Evolutionary conservation across 2,113 vertebrate genomes (phyloP).

Genomic region (Entomyzon cyanotis): DNA sequence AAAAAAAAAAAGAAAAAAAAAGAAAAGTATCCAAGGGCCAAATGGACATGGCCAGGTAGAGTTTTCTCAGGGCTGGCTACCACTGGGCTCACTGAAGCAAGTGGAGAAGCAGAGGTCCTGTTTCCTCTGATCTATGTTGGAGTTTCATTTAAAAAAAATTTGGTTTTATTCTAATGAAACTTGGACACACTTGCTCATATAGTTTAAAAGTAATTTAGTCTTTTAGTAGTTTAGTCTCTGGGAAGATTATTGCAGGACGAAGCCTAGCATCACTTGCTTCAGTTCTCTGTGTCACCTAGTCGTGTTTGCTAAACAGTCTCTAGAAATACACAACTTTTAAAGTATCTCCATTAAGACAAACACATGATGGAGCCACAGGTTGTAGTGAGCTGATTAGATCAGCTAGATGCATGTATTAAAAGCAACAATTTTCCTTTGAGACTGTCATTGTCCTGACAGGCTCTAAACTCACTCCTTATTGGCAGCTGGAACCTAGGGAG

Average conservation of each 20-base stretch:
- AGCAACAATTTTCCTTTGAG: neutral
- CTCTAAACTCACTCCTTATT: neutral
- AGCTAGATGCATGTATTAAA: neutral
- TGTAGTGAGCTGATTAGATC: neutral
- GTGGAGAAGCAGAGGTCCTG: neutral
- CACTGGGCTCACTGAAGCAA: neutral
- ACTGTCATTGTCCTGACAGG: neutral
- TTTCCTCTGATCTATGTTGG: neutral
- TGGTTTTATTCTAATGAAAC: neutral
- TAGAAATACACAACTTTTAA: neutral
- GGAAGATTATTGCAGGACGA: neutral
- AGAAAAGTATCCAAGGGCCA: neutral
- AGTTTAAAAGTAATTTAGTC: neutral
- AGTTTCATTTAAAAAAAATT: neutral
- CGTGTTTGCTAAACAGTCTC: neutral
- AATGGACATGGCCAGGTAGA: neutral
- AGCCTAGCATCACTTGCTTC: neutral
- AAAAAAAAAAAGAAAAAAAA: neutral
- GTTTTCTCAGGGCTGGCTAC: neutral
- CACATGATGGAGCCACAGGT: neutral
- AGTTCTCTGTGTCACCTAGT: neutral
- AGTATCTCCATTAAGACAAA: neutral
- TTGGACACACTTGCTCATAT: rapidly evolving
- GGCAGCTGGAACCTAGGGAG: neutral
- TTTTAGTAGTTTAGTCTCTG: neutral